Base-by-base conservation (phyloP, 2,113 vertebrate species). In the Bungarus multicinctus region DNA sequence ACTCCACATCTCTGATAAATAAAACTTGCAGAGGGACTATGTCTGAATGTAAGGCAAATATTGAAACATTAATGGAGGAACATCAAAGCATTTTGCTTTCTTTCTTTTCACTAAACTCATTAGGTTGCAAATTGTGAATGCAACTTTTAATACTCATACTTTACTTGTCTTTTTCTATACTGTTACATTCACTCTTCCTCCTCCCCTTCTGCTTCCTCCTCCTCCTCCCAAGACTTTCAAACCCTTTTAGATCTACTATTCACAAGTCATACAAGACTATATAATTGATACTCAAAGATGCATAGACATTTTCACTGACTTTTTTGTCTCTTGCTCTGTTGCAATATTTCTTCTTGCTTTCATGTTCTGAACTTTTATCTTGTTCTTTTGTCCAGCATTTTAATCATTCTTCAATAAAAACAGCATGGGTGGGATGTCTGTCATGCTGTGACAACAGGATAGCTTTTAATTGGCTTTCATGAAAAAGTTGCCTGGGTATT, bases 401-500 rank as follows among this genome's bases (percentile, higher is more conserved):
- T 97, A 96, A 96, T 93, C 95, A 94, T 86, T 93, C 16, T 30
- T 95, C 90, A 94, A 12, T 0, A 0, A 93, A 81, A 50, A 92
- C 11, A 52, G 27, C 94, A 92, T 93, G 91, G 85, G 89, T 94
- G 55, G 39, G 45, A 91, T 86, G 10, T 47, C 85, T 53, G 91
- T 54, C 92, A 54, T 64, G 86, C 94, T 90, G 91, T 95, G 74
- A 47, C 95, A 95, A 97, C 69, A 94, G 95, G 94, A 91, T 93
- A 94, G 60, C n/a, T 95, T 96, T 97, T 97, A 97, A 97, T 97
- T 97, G 96, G 89, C 94, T 96, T 96, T 96, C 89, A 96, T 92
- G 93, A 96, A 96, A 50, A 87, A 64, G 54, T 85, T 91, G 97
- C 96, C 92, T 95, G 92, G 43, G 50, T 93, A 39, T 87, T 94